Base-by-base conservation (phyloP, 2,888 invertebrate genomes). In the Lithophane leautieri region DNA sequence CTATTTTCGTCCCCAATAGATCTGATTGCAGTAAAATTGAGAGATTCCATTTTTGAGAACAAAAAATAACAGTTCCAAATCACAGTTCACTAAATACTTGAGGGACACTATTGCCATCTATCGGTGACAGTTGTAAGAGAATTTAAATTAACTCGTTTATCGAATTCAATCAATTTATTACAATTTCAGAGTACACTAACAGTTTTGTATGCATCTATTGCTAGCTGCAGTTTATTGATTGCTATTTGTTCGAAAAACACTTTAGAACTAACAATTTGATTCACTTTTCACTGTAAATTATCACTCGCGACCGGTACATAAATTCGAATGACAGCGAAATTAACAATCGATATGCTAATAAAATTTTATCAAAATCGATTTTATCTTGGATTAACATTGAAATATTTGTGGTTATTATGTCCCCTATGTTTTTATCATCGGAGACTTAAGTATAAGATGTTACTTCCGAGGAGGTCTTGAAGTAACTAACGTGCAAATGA, bases 21-120 rank as follows among this genome's bases (percentile, higher is more conserved):
- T 42, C 47, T 47, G 12, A 14, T 1, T 4, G 71, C 28, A 16
- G 68, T 40, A 22, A 16, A 69, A 22, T 81, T 83, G n/a, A 78
- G 86, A 88, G 87, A 86, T 88, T 89, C 90, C 89, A 90, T 91
- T 69, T 76, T 71, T 54, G 40, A 79, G 42, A 69, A 34, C 73
- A 28, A 34, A 54, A 67, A 60, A 16, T 65, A 63, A 68, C 50
- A 73, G 62, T 70, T 58, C 34, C 4, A 42, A 85, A 61, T 83
- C 61, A 73, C 61, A 65, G 47, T 68, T 73, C 34, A 78, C 54
- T 56, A 19, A 66, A 67, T 63, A 66, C 58, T 52, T 60, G 28
- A 70, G 14, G 61, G 60, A 66, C 66, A 79, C 47, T 79, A 84
- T 44, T 61, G 61, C 60, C 72, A 79, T 71, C 40, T 61, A 42